phyloP scores from a whole-genome alignment of 1,140 invertebrate species.

The Bombus waltoni region DNA sequence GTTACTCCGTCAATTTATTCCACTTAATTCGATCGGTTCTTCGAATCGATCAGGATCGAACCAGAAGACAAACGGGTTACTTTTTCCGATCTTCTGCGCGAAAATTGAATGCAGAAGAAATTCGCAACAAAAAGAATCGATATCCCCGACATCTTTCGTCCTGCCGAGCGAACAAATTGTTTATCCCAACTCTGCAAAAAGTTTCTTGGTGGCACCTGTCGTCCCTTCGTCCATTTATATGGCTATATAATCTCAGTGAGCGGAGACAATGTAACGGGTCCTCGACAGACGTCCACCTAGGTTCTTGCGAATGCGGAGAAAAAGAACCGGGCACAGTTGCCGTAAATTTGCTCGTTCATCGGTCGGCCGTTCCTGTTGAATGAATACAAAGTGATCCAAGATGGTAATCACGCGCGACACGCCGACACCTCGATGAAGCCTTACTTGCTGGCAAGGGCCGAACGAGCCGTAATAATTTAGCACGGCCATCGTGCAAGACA shows the following conservation, averaged over 20 bases:
- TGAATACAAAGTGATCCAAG: not conserved
- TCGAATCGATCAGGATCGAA: not conserved
- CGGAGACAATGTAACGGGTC: conserved; percentile 17
- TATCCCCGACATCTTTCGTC: not conserved
- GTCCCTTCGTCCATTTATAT: not conserved
- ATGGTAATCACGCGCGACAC: conserved; percentile 54
- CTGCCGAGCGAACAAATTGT: not conserved
- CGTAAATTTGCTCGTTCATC: not conserved
- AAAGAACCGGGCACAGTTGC: not conserved
- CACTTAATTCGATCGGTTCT: conserved; percentile 8
- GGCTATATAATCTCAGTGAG: not conserved
- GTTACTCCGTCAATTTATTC: conserved; percentile 11
- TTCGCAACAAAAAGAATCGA: not conserved
- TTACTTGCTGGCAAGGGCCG: conserved; percentile 15
- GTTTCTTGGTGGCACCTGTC: conserved; percentile 15
- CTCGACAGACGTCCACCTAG: not conserved
- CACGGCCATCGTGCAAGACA: conserved; percentile 58
- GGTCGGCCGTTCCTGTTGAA: not conserved
- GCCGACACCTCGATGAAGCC: conserved; percentile 49
- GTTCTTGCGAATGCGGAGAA: not conserved
- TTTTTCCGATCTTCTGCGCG: not conserved
- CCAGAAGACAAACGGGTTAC: not conserved
- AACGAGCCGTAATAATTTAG: conserved; percentile 59
- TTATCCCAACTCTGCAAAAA: not conserved
- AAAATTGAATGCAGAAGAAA: not conserved